These are phyloP conservation scores for Neostethus bicornis DNA, from an alignment of 2,797 vertebrate genomes.

Conservation along the genomic window DNA sequence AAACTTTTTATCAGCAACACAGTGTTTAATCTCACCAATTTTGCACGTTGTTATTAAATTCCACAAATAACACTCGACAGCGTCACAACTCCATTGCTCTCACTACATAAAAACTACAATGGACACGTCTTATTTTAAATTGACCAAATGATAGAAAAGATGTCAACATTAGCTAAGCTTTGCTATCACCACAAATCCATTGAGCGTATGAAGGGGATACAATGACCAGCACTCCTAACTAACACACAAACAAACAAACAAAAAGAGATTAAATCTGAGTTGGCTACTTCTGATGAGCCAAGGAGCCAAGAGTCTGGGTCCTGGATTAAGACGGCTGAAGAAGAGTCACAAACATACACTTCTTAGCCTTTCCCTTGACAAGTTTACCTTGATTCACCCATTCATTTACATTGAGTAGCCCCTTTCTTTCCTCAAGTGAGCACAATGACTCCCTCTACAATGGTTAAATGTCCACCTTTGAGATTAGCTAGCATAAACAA, in stretches of 20 bases:
- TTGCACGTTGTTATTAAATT: constrained; percentile 55
- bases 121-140: constrained; percentile 26
- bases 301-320: constrained; percentile 79
- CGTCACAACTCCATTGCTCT: constrained; percentile 1
- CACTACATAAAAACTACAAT: constrained; percentile 36
- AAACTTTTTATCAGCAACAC: constrained; percentile 8
- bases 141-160: constrained; percentile 56
- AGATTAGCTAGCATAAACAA: constrained; percentile 68
- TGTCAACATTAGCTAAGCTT: constrained; percentile 63
- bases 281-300: constrained; percentile 73
- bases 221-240: constrained; percentile 43
- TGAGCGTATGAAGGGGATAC: constrained; percentile 52
- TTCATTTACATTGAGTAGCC: constrained; percentile 77
- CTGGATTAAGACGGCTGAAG: constrained; percentile 80
- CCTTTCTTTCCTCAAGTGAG: constrained; percentile 35
- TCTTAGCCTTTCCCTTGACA: constrained; percentile 31
- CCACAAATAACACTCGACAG: constrained; percentile 29
- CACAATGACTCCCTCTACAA: constrained; percentile 66
- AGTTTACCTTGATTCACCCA: constrained; percentile 58
- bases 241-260: constrained; percentile 62
- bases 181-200: constrained; percentile 53
- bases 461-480: constrained; percentile 61
- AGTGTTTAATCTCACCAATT: constrained; percentile 49
- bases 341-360: constrained; percentile 63
- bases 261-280: constrained; percentile 72